Percentiles rank a stretch among this genome's conserved stretches.
Evolutionary conservation across 1,140 invertebrate genomes (phyloP).

Genomic region (Amyelois transitella): DNA sequence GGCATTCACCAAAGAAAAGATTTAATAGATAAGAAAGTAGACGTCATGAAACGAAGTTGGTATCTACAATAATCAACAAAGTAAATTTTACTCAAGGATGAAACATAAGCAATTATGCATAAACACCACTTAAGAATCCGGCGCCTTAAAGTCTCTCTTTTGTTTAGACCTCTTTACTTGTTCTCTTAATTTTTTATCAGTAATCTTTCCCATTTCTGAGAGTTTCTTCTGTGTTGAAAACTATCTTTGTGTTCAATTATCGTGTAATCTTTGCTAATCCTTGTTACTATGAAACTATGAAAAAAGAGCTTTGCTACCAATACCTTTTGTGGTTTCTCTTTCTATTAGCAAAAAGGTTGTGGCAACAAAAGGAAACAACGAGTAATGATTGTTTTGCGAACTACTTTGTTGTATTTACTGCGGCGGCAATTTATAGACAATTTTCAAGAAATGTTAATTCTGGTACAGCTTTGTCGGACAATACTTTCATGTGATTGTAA

Average conservation of each 20-base stretch:
- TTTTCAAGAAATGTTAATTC: conserved; percentile 23
- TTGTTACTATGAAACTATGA: conserved; percentile 35
- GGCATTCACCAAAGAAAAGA: too few species aligned
- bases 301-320: conserved; percentile 28
- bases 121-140: too few species aligned
- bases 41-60: too few species aligned
- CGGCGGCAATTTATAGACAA: conserved; percentile 13
- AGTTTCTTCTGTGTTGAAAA: neutral
- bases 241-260: neutral
- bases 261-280: conserved; percentile 27
- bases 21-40: too few species aligned
- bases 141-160: too few species aligned
- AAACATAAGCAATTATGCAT: too few species aligned
- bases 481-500: too few species aligned
- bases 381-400: conserved; percentile 35
- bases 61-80: too few species aligned
- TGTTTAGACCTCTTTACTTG: neutral
- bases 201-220: conserved; percentile 3
- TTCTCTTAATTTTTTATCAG: conserved; percentile 1
- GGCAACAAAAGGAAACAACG: conserved; percentile 40
- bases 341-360: conserved; percentile 23
- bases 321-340: conserved; percentile 7
- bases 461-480: too few species aligned
- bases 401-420: conserved; percentile 21
- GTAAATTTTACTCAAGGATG: too few species aligned